Evolutionary conservation across 1,140 invertebrate genomes (phyloP).

Genomic region (Micrasema longulum): DNA sequence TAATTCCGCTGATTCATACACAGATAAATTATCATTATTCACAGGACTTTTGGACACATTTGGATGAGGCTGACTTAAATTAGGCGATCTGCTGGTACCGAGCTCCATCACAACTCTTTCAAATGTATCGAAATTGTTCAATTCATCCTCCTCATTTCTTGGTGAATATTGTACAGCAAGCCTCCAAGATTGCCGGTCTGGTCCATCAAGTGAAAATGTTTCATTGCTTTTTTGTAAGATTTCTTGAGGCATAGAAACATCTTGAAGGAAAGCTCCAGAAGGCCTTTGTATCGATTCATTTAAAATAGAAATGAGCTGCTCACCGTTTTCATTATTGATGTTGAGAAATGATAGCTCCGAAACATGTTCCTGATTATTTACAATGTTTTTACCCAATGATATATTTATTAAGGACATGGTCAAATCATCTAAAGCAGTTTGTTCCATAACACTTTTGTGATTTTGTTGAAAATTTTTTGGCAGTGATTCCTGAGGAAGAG

Average conservation of each 20-base stretch:
- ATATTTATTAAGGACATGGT: constrained; percentile 15
- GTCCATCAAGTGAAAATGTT: constrained; percentile 1
- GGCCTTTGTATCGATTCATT: constrained; percentile 9
- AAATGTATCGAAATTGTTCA: constrained; percentile 4
- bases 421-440: constrained; percentile 11
- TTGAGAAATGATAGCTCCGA: constrained; percentile 22
- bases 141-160: background rate
- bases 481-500: background rate
- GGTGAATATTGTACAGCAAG: constrained; percentile 16
- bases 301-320: constrained; percentile 17
- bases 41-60: no score
- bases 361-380: constrained; percentile 2
- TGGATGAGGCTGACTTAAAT: no score
- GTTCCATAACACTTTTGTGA: background rate
- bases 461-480: background rate
- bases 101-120: constrained; percentile 13
- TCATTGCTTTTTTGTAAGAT: constrained; percentile 2
- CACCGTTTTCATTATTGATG: background rate
- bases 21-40: constrained; percentile 8
- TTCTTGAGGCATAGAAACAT: background rate
- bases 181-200: background rate
- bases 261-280: background rate
- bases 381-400: constrained; percentile 2
- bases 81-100: background rate
- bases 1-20: background rate